Evolutionary conservation across 2,888 invertebrate species (phyloP).

Genomic region (Rambutsinella grinnellia): DNA sequence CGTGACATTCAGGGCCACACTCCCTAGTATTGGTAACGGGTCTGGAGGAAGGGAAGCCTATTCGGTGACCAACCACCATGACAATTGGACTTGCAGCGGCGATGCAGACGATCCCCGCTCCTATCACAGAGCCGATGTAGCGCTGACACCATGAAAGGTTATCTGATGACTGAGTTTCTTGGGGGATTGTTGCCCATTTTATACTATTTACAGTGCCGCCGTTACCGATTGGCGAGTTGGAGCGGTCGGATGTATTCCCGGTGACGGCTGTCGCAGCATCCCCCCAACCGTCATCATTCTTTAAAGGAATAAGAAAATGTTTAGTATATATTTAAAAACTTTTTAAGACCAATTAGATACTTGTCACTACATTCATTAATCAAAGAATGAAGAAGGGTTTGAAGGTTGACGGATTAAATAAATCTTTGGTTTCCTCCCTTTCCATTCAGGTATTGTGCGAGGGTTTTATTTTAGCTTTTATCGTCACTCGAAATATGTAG

Average conservation of each 20-base stretch:
- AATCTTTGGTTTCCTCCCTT: constrained; percentile 32
- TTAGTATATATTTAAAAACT: background rate
- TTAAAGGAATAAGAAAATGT: constrained; percentile 70
- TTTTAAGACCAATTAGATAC: background rate
- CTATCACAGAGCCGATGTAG: constrained; percentile 85
- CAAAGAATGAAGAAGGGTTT: constrained; percentile 9
- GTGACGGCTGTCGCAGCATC: constrained; percentile 98
- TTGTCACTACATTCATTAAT: constrained; percentile 36
- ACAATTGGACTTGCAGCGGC: constrained; percentile 93
- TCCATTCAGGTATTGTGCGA: background rate
- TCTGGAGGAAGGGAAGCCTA: constrained; percentile 62
- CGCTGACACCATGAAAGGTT: constrained; percentile 64
- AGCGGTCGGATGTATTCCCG: constrained; percentile 96
- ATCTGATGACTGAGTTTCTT: constrained; percentile 54
- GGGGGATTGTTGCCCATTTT: constrained; percentile 63
- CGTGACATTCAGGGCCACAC: constrained; percentile 94
- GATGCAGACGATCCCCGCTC: constrained; percentile 82
- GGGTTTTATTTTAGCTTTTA: constrained; percentile 9
- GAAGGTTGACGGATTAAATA: background rate
- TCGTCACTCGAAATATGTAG: background rate
- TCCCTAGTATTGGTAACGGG: constrained; percentile 71
- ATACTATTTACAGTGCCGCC: constrained; percentile 58
- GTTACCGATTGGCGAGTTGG: constrained; percentile 76
- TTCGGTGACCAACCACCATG: constrained; percentile 81
- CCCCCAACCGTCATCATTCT: constrained; percentile 99